Evolutionary conservation across 2,888 invertebrate genomes (phyloP).

Genomic region (Orgyia antiqua): DNA sequence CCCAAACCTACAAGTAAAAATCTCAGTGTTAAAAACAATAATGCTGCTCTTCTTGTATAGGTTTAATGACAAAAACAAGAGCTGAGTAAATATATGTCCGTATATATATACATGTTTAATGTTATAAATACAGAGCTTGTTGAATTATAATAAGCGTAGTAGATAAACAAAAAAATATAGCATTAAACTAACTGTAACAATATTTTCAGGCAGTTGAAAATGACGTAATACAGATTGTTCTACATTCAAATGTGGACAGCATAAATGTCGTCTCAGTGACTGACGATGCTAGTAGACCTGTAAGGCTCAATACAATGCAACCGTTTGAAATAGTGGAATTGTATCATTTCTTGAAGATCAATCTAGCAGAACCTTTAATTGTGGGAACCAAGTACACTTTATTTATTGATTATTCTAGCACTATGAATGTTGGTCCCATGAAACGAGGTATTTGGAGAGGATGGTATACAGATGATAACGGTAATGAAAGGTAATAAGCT

Average conservation of each 20-base stretch:
- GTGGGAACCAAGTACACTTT: slow-evolving; percentile 53
- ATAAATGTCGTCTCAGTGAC: slow-evolving; percentile 35
- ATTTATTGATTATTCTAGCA: slow-evolving; percentile 60
- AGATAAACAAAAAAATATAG: too few relatives aligned
- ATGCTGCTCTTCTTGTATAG: too few relatives aligned
- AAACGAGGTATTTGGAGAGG: slow-evolving; percentile 69
- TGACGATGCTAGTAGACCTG: slow-evolving; percentile 18
- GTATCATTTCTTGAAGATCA: slow-evolving; percentile 64
- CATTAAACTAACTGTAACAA: too few relatives aligned
- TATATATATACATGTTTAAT: too few relatives aligned
- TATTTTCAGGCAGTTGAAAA: slow-evolving; percentile 44
- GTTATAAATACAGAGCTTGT: too few relatives aligned
- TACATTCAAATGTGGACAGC: slow-evolving; percentile 70
- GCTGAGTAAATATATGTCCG: too few relatives aligned
- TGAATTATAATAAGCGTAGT: too few relatives aligned
- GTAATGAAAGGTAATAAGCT: slow-evolving; percentile 48
- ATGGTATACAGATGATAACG: slow-evolving; percentile 52
- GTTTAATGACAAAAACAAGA: too few relatives aligned
- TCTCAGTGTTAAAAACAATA: too few relatives aligned
- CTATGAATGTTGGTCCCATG: slow-evolving; percentile 73
- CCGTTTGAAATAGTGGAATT: slow-evolving; percentile 41
- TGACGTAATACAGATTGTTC: slow-evolving; percentile 53
- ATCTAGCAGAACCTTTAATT: slow-evolving; percentile 38
- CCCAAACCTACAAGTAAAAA: too few relatives aligned
- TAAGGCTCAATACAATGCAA: slow-evolving; percentile 17